Evolutionary conservation across 2,113 vertebrate species (phyloP).

Genomic region (Campylorhamphus procurvoides): DNA sequence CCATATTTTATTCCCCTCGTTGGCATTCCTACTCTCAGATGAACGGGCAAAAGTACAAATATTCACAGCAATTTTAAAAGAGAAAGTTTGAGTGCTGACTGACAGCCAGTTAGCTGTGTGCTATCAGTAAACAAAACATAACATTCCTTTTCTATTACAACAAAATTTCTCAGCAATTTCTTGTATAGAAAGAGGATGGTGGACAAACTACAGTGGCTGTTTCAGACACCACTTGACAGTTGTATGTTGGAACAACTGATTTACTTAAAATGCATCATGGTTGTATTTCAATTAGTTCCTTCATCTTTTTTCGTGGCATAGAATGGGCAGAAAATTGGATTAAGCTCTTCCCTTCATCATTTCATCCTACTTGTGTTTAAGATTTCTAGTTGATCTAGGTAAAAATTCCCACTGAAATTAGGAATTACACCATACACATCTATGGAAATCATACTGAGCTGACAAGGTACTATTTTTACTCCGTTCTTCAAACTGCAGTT

Average conservation of each 20-base stretch:
- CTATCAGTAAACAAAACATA: neutral
- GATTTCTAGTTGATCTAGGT: neutral
- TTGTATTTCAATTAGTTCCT: neutral
- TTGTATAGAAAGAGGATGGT: rapidly evolving
- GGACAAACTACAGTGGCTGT: neutral
- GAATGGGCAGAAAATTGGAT: neutral
- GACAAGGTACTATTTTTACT: neutral
- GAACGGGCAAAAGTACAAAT: constrained; percentile 34
- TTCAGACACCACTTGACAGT: neutral
- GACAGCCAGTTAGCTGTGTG: neutral
- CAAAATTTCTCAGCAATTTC: neutral
- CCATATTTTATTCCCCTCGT: constrained; percentile 14
- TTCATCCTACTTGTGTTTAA: neutral
- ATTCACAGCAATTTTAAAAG: neutral
- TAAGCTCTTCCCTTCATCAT: neutral
- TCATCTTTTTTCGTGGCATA: neutral
- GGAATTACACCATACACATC: neutral
- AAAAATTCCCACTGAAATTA: neutral
- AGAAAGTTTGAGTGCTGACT: neutral
- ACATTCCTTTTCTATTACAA: neutral
- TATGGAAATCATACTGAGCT: neutral
- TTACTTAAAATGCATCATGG: neutral
- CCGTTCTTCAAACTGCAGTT: neutral
- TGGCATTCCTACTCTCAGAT: neutral
- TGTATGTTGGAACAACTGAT: neutral